These are phyloP conservation scores for Polydrusus pterygomalis DNA, from an alignment of 2,888 invertebrate species.

Conservation along the genomic window DNA sequence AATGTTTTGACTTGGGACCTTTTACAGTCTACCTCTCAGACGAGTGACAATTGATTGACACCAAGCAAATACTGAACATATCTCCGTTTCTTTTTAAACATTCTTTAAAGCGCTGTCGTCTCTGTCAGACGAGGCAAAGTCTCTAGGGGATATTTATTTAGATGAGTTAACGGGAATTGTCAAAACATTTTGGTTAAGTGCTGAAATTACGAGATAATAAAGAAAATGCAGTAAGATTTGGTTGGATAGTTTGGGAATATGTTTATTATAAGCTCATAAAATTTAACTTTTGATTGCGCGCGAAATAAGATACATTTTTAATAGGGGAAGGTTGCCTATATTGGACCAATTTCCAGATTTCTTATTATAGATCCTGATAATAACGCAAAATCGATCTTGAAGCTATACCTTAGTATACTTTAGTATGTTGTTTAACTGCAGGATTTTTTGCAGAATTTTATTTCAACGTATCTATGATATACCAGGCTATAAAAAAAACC, in stretches of 20 bases:
- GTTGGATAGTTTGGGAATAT: neutral
- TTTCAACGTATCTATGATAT: too few relatives aligned
- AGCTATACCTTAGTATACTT: too few relatives aligned
- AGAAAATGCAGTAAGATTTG: slow-evolving; percentile 15
- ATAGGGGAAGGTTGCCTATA: too few relatives aligned
- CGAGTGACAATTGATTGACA: slow-evolving; percentile 51
- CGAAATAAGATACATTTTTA: too few relatives aligned
- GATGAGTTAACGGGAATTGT: slow-evolving; percentile 38
- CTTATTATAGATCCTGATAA: too few relatives aligned
- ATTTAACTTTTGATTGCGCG: too few relatives aligned
- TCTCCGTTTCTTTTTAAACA: slow-evolving; percentile 21
- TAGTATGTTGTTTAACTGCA: too few relatives aligned
- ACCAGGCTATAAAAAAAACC: too few relatives aligned
- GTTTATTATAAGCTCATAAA: too few relatives aligned
- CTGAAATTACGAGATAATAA: slow-evolving; percentile 30
- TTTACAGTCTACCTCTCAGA: slow-evolving; percentile 36
- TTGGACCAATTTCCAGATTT: too few relatives aligned
- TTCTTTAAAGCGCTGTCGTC: slow-evolving; percentile 24
- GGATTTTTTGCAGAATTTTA: too few relatives aligned
- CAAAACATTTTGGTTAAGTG: slow-evolving; percentile 44
- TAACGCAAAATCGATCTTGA: too few relatives aligned
- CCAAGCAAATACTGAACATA: slow-evolving; percentile 32
- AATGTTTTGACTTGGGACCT: slow-evolving; percentile 51
- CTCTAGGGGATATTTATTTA: slow-evolving; percentile 39
- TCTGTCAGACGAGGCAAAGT: slow-evolving; percentile 19